These are phyloP conservation scores for Aplidium turbinatum DNA, from an alignment of 23 tunicate species.

Conservation along the genomic window DNA sequence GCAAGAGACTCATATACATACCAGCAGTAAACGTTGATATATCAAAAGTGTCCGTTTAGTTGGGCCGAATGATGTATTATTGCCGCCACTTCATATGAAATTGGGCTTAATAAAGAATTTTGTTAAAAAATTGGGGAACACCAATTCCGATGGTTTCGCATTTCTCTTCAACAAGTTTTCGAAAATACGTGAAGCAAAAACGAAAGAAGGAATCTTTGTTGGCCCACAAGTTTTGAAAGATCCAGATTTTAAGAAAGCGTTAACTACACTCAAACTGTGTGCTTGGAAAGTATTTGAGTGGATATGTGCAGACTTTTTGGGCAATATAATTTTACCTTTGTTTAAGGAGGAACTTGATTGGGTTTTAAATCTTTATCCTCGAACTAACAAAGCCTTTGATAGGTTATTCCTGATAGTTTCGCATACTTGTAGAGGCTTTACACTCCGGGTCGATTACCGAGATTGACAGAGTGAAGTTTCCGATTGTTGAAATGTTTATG, in stretches of 20 bases:
- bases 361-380: too few relatives aligned
- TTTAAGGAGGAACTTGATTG: slow-evolving; percentile 27
- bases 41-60: slow-evolving; percentile 27
- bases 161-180: slow-evolving; percentile 27
- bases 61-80: slow-evolving; percentile 5
- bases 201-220: slow-evolving; percentile 41
- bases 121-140: not conserved
- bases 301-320: slow-evolving; percentile 41
- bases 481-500: too few relatives aligned
- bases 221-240: slow-evolving; percentile 39
- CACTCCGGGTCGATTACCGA: too few relatives aligned
- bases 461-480: too few relatives aligned
- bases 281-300: slow-evolving; percentile 40
- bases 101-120: slow-evolving; percentile 31
- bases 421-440: too few relatives aligned
- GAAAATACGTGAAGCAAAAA: slow-evolving; percentile 35
- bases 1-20: slow-evolving; percentile 15
- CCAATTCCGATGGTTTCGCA: slow-evolving; percentile 20
- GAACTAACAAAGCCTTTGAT: too few relatives aligned
- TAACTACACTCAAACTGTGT: not conserved
- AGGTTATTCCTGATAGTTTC: too few relatives aligned
- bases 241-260: slow-evolving; percentile 18
- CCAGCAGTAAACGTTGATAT: slow-evolving; percentile 22
- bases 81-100: slow-evolving; percentile 40
- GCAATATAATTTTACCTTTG: slow-evolving; percentile 27